phyloP scores from a whole-genome alignment of 2,888 invertebrate species.

The Chloromyia formosa region DNA sequence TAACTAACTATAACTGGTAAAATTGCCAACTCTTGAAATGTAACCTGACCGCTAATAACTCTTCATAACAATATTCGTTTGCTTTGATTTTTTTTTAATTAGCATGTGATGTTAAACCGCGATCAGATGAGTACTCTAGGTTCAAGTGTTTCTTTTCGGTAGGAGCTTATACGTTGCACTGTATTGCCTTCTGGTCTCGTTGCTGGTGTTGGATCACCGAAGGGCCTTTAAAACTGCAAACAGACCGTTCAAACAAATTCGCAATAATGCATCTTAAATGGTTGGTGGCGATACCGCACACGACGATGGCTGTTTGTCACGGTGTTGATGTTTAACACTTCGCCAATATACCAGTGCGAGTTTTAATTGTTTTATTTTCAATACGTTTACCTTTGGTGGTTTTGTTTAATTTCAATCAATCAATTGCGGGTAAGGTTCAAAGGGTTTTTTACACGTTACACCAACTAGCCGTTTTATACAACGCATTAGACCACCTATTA shows the following conservation, averaged over 20 bases:
- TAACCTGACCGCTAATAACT: background rate
- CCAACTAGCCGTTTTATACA: too few species aligned
- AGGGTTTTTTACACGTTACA: too few species aligned
- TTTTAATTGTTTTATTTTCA: too few species aligned
- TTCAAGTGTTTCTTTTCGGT: conserved; percentile 31
- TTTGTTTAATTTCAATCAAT: too few species aligned
- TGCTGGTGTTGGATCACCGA: background rate
- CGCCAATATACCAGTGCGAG: background rate
- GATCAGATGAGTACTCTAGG: background rate
- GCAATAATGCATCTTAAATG: conserved; percentile 28
- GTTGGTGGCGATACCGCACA: background rate
- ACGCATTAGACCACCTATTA: too few species aligned
- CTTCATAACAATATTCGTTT: conserved; percentile 19
- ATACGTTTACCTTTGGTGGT: too few species aligned
- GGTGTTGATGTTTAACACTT: conserved; percentile 25
- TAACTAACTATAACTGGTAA: too few species aligned
- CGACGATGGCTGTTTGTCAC: conserved; percentile 28
- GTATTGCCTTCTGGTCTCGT: conserved; percentile 18
- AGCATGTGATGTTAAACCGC: conserved; percentile 30
- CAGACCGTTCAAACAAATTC: conserved; percentile 37
- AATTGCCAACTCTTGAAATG: background rate
- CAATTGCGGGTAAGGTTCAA: too few species aligned
- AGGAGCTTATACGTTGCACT: background rate
- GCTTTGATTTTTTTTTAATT: conserved; percentile 36
- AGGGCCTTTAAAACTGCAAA: conserved; percentile 34